A percentile compares a stretch with the other conserved stretches of the same genome.
Conservation (phyloP, 2,888 invertebrate genomes). For the Lydus trimaculatus region DNA sequence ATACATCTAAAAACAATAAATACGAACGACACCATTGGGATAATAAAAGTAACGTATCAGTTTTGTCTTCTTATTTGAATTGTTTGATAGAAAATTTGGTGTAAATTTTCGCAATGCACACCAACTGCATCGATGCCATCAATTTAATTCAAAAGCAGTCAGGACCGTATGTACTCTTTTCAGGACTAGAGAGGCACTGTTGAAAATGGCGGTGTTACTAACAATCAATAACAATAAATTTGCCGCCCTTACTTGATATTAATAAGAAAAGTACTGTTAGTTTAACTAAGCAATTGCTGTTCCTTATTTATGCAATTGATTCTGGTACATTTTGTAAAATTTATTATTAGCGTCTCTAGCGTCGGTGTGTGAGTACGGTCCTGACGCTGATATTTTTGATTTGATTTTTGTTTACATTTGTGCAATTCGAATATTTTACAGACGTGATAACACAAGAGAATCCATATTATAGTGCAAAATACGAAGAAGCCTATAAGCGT, state of each 20-base stretch:
- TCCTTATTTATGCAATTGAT: too few relatives aligned
- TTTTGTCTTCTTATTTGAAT: not conserved
- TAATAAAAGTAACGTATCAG: slow-evolving; percentile 18
- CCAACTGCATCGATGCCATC: slow-evolving; percentile 11
- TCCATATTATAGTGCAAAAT: slow-evolving; percentile 62
- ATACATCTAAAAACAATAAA: slow-evolving; percentile 17
- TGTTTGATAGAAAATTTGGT: slow-evolving; percentile 10
- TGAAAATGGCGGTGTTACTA: too few relatives aligned
- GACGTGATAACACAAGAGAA: slow-evolving; percentile 43
- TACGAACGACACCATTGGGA: slow-evolving; percentile 21
- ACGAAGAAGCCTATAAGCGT: slow-evolving; percentile 69
- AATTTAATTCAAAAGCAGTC: not conserved
- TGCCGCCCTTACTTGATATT: too few relatives aligned
- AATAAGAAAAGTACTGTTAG: too few relatives aligned
- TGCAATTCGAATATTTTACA: not conserved
- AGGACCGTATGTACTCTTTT: too few relatives aligned
- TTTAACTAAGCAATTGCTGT: too few relatives aligned
- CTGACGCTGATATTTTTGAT: not conserved
- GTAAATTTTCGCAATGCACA: slow-evolving; percentile 23
- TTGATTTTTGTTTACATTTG: not conserved
- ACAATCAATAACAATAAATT: too few relatives aligned
- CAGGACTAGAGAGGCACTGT: too few relatives aligned
- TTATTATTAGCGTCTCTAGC: too few relatives aligned
- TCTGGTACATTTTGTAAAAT: too few relatives aligned
- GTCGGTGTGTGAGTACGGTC: not conserved